Percentiles rank a stretch among this genome's conserved stretches.
These are phyloP conservation scores for Chanos chanos DNA, from an alignment of 2,797 vertebrate genomes.

Conservation along the genomic window DNA sequence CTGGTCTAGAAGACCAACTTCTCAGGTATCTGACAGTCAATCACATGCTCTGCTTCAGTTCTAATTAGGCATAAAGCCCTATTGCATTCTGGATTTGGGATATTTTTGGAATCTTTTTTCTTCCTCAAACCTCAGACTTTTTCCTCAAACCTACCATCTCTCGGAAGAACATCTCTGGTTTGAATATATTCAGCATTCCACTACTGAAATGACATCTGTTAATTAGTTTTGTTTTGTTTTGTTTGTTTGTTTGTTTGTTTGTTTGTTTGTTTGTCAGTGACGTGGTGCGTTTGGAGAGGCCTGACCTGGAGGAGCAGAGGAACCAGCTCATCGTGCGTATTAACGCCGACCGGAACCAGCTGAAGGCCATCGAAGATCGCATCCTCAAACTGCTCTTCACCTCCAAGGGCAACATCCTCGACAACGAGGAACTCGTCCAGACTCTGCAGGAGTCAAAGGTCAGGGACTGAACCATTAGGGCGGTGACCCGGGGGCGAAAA, in stretches of 20 bases:
- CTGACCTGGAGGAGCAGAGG: constrained; percentile 78
- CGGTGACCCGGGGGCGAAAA: neutral
- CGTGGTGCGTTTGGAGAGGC: constrained; percentile 77
- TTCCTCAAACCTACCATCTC: no score
- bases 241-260: neutral
- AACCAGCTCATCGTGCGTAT: constrained; percentile 75
- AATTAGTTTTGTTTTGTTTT: neutral
- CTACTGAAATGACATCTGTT: no score
- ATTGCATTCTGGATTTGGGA: no score
- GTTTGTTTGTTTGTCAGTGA: constrained; percentile 57
- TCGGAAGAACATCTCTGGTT: no score
- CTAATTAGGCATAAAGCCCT: no score
- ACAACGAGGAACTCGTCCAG: constrained; percentile 78
- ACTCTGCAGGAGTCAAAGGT: constrained; percentile 81
- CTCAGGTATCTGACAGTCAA: constrained; percentile 69
- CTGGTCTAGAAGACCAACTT: constrained; percentile 84
- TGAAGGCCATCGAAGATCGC: constrained; percentile 77
- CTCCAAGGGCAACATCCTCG: constrained; percentile 78
- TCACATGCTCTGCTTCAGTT: neutral
- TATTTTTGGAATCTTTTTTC: no score
- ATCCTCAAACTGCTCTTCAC: constrained; percentile 80
- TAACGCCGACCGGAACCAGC: constrained; percentile 76
- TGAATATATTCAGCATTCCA: no score
- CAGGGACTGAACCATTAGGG: constrained; percentile 3
- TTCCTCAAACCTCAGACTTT: no score